A percentile compares a stretch with the other conserved stretches of the same genome.
Evolutionary conservation across 2,797 vertebrate species (phyloP).

Genomic region (Ceyx erithaca): DNA sequence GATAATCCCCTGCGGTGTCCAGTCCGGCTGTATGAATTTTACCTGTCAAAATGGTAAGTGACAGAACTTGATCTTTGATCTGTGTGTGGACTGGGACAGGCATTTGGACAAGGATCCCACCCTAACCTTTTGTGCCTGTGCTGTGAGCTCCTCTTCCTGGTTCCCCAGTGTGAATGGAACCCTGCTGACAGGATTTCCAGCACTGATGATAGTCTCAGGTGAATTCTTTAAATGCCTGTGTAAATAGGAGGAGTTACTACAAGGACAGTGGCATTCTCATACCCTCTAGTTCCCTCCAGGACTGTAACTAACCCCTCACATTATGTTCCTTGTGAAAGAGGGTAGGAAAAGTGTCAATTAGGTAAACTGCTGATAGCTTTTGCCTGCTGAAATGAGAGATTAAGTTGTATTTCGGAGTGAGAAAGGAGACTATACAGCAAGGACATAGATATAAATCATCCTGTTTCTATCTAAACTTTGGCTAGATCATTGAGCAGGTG

Average conservation of each 20-base stretch:
- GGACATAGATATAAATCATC: not conserved
- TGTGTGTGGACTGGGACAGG: not conserved
- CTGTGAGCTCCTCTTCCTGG: not conserved
- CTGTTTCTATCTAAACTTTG: not conserved
- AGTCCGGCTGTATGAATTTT: conserved; percentile 96
- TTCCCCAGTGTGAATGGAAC: not conserved
- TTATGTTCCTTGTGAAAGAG: not conserved
- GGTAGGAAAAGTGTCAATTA: not conserved
- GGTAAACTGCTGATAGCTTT: not conserved
- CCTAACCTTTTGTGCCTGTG: not conserved
- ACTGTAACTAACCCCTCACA: not conserved
- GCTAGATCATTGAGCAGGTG: conserved; percentile 23
- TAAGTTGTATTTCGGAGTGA: not conserved
- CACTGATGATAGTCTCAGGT: not conserved
- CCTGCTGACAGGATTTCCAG: not conserved
- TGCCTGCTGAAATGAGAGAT: not conserved
- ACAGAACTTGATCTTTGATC: not conserved
- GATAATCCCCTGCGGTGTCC: conserved; percentile 96
- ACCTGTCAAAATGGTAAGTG: conserved; percentile 96
- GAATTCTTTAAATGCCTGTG: not conserved
- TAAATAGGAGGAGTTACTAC: not conserved
- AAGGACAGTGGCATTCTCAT: not conserved
- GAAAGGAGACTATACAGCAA: not conserved
- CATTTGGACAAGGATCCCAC: not conserved
- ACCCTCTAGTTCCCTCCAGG: not conserved